These are phyloP conservation scores for Prosopocoilus inquinatus DNA, from an alignment of 2,888 invertebrate genomes.

Conservation along the genomic window DNA sequence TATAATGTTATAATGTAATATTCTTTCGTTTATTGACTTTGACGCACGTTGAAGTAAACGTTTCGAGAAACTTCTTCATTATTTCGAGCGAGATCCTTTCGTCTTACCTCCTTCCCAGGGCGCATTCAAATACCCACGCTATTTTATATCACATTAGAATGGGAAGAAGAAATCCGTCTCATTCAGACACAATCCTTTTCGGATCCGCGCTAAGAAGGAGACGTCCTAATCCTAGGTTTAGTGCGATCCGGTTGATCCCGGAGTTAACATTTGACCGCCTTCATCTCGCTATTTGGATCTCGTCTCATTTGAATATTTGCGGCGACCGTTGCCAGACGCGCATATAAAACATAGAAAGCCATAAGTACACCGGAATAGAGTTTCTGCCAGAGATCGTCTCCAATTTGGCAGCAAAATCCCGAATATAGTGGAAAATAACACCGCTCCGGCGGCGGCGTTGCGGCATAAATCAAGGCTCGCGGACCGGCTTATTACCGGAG, in stretches of 20 bases:
- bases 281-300: slow-evolving; percentile 25
- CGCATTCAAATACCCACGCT: no score
- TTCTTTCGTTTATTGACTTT: no score
- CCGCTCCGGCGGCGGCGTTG: slow-evolving; percentile 26
- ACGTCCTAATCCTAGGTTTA: slow-evolving; percentile 43
- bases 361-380: slow-evolving; percentile 49
- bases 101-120: no score
- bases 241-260: slow-evolving; percentile 41
- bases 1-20: no score
- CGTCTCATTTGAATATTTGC: slow-evolving; percentile 41
- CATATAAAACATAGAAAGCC: slow-evolving; percentile 47
- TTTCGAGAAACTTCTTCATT: no score
- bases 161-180: slow-evolving; percentile 37
- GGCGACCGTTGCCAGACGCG: slow-evolving; percentile 45
- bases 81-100: no score
- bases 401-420: slow-evolving; percentile 52
- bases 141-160: slow-evolving; percentile 8
- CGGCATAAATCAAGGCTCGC: slow-evolving; percentile 34
- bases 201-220: slow-evolving; percentile 41
- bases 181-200: slow-evolving; percentile 35
- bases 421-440: slow-evolving; percentile 36
- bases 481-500: slow-evolving; percentile 24
- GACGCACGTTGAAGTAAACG: no score
- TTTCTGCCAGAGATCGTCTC: slow-evolving; percentile 51
- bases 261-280: slow-evolving; percentile 49